These are phyloP conservation scores for Mythimna impura DNA, from an alignment of 2,888 invertebrate genomes.

Conservation along the genomic window DNA sequence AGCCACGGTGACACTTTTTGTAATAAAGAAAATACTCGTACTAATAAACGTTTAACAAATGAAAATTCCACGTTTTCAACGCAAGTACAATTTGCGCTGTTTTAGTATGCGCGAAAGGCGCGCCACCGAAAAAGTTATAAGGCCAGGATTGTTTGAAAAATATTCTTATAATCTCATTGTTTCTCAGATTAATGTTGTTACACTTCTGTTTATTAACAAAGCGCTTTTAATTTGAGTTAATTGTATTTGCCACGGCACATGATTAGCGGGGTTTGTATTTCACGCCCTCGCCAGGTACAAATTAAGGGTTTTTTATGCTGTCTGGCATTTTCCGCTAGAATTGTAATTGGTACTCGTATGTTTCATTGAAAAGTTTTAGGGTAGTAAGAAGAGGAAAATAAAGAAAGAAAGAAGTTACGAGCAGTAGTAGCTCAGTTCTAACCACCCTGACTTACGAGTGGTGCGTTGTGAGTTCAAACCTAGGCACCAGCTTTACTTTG, in stretches of 20 bases:
- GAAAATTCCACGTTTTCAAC: slow-evolving; percentile 49
- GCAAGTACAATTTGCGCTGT: slow-evolving; percentile 44
- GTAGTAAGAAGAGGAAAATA: not conserved
- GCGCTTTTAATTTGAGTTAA: slow-evolving; percentile 77
- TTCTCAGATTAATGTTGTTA: slow-evolving; percentile 70
- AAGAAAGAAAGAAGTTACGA: not conserved
- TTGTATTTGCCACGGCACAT: slow-evolving; percentile 76
- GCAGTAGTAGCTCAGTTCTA: no score
- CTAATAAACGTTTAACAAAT: slow-evolving; percentile 49
- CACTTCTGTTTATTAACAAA: slow-evolving; percentile 77
- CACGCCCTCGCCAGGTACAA: slow-evolving; percentile 57
- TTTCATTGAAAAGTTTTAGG: not conserved
- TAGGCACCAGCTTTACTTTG: no score
- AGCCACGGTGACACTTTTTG: slow-evolving; percentile 9
- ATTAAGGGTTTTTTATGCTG: slow-evolving; percentile 12
- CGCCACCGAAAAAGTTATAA: slow-evolving; percentile 56
- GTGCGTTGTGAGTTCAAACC: no score
- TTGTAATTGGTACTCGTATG: slow-evolving; percentile 1
- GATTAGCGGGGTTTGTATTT: slow-evolving; percentile 73
- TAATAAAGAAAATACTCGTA: slow-evolving; percentile 26
- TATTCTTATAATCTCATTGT: slow-evolving; percentile 68
- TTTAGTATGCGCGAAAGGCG: slow-evolving; percentile 54
- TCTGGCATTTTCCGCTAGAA: not conserved
- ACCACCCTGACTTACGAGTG: no score
- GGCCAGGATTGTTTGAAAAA: slow-evolving; percentile 64